Base-by-base conservation (phyloP, 1,140 invertebrate species). In the Heliothis virescens region DNA sequence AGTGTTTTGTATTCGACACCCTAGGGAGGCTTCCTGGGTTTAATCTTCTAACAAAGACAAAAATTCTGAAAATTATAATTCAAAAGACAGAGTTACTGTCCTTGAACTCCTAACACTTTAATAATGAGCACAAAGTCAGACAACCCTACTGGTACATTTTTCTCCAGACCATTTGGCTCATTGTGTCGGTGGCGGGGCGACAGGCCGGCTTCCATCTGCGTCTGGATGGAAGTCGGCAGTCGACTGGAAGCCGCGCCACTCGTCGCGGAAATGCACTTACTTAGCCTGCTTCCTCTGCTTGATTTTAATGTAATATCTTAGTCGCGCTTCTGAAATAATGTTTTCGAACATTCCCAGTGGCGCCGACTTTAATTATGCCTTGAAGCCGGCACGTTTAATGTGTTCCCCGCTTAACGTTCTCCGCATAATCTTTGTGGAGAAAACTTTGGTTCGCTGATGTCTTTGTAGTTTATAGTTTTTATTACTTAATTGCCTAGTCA, bases 221-320 rank as follows among this genome's bases (percentile, higher is more conserved):
- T 26, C 67, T 50, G 26, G 67, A 71, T 71, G 67, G 67, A 71
- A 67, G 63, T 67, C 63, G 63, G 63, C 63, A 67, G 63, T 41
- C 63, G 41, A 48, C 41, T 67, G 41, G 41, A 67, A 67, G 63
- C 63, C 63, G 57, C 67, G 48, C 18, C 67, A 71, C 67, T 71
- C 65, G 52, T 76, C 47, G 72, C 52, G 81, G 71, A 79, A 79
- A 79, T 82, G 81, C 81, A 82, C 67, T 82, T 82, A 79, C 75
- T 79, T 76, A 82, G 72, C n/a, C 75, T 78, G 65, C 80, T 69
- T 74, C 57, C 79, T 71, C 65, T 52, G 63, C 71, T 67, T 78
- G 81, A 82, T 82, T 82, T 82, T 82, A 82, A 82, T 79, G 81
- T 73, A 82, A 82, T 82, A 82, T 79, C 76, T 29, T 71, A 74